Base-by-base conservation (phyloP, 2,113 vertebrate genomes). In the Plecotus auritus region DNA sequence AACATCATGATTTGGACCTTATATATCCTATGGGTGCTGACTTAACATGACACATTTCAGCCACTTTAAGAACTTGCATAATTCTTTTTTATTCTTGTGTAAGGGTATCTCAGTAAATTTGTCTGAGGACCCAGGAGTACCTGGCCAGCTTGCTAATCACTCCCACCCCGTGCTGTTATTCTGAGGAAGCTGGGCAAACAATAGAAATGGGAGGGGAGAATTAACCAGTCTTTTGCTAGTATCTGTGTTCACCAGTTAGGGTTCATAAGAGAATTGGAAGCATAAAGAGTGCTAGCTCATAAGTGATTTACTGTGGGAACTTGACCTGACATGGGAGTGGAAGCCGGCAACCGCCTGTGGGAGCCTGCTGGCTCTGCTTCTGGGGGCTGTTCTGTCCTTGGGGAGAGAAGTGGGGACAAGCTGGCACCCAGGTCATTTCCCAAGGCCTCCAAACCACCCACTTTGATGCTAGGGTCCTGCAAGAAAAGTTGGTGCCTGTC, bases 381-480 rank as follows among this genome's bases (percentile, higher is more conserved):
- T 56, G 10, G 37, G 4, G 20, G 20, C 51, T 0, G 23, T 26
- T n/a, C 37, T n/a, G 51, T 16, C 10, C 0, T 54, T 4, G 1
- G 17, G n/a, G 49, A 67, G 59, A 37, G 40, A 42, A 61, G 23
- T 8, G 16, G 35, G 35, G 23, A 61, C 10, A 30, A n/a, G 20
- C 40, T 20, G 47, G 61, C 66, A 35, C 23, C 32, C 4, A 51
- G 2, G 42, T 47, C 20, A 26, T 49, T 74, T 61, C 51, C 70
- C 61, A 26, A 2, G 64, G 7, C 23, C 49, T 45, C 67, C 10
- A 72, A 30, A 23, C 23, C 37, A 77, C 35, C 37, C 6, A 12
- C 18, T 76, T 59, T 23, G 54, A 14, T 42, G 22, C 77, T 0
- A 76, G 35, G 4, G 56, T 5, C 66, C 84, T 56, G 7, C 16